Conservation (phyloP, 2,797 vertebrate species). For the Sebastes variabilis region DNA sequence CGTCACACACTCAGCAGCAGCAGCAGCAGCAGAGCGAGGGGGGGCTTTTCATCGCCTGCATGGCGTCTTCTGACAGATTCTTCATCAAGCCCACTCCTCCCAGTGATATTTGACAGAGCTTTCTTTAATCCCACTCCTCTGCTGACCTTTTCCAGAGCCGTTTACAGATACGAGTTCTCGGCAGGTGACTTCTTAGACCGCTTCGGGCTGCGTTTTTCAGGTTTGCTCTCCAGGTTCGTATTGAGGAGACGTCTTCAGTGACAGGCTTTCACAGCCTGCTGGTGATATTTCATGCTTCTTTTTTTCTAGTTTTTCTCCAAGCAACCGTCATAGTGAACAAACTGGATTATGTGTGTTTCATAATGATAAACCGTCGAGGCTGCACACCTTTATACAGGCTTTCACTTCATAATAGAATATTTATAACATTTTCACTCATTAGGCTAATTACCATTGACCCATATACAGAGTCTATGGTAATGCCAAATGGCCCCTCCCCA, state of each 20-base stretch:
- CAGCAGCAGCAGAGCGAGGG: neutral
- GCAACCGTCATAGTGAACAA: neutral
- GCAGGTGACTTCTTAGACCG: neutral
- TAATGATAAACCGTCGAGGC: neutral
- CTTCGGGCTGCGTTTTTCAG: conserved; percentile 2
- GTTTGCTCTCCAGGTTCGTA: neutral
- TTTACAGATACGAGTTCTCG: neutral
- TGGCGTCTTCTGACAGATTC: neutral
- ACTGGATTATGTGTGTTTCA: neutral
- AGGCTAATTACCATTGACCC: conserved; percentile 28
- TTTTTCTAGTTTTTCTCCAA: neutral
- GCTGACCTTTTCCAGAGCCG: conserved; percentile 24
- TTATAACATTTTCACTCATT: conserved; percentile 5
- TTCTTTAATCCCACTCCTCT: conserved; percentile 14
- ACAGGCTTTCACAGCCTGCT: neutral
- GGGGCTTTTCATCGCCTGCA: neutral
- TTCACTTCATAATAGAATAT: neutral
- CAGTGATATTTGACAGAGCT: neutral
- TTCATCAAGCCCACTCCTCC: conserved; percentile 9
- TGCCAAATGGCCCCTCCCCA: neutral
- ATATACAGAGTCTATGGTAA: neutral
- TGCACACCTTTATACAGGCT: conserved; percentile 25
- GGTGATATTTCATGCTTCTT: neutral
- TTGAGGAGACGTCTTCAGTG: neutral
- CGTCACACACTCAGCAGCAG: neutral